Evolutionary conservation across 2,113 vertebrate genomes (phyloP), one percentile per base, ranked within the genome.

Genomic region (Hippocampus zosterae): DNA sequence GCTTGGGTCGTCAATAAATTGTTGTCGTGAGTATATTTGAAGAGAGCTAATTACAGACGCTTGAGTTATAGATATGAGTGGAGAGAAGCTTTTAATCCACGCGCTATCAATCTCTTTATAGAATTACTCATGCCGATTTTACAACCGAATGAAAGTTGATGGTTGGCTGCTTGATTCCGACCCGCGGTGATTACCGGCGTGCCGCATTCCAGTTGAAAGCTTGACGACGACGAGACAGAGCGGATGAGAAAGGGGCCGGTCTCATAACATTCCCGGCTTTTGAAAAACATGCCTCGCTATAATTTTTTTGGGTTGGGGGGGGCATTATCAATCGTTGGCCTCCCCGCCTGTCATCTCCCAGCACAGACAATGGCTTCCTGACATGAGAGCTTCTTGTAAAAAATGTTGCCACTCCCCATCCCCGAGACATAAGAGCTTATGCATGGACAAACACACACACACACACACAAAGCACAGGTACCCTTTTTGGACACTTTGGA

Each of bases 331-430:
- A 90, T 90, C 78, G 82, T 73, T 69, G 3, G 72, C 68, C 70
- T 68, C 48, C 82, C 73, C 70, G 68, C 70, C 85, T 83, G 78
- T 88, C 83, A 81, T 74, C 72, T 72, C 68, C 67, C 76, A 57
- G 29, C 79, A 72, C 77, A 91, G 87, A 91, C 85, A 89, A 84
- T 84, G 82, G 82, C 81, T 80, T 75, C 65, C 69, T 68, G 85
- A 90, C 89, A 88, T 33, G 2, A 81, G 77, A 73, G 78, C 82
- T 79, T 74, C 76, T 80, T 86, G 86, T 89, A 91, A 91, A 92
- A 84, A 74, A 90, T 90, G 87, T 85, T 78, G 71, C 86, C 70
- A 76, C 65, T 72, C 67, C 77, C 37, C 8, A 76, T 72, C 75
- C 77, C 74, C 50, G 62, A 53, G 68, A 59, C 16, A 68, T 41